phyloP scores from a whole-genome alignment of 2,113 vertebrate genomes.

The Meriones unguiculatus region DNA sequence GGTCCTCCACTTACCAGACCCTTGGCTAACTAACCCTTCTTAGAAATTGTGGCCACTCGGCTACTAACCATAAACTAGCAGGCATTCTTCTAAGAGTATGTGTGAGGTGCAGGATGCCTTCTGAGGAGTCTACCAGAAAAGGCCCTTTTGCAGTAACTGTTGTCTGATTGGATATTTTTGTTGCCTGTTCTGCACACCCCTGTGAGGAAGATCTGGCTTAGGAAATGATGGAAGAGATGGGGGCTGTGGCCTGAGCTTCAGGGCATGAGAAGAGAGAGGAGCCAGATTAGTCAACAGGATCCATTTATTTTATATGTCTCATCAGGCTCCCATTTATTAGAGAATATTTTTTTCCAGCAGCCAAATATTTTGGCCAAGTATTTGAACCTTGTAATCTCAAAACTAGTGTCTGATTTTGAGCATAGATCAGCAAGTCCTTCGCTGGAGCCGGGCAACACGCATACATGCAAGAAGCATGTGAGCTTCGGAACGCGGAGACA shows the following conservation, averaged over 20 bases:
- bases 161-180: neutral
- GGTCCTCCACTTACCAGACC: neutral
- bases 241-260: neutral
- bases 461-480: neutral
- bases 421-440: neutral
- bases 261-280: neutral
- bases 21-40: neutral
- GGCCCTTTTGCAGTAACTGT: neutral
- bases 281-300: neutral
- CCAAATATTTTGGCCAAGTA: slow-evolving; percentile 6
- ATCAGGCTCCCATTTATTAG: neutral
- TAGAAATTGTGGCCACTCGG: neutral
- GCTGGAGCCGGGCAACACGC: neutral
- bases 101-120: neutral
- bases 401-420: neutral
- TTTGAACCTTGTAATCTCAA: slow-evolving; percentile 50
- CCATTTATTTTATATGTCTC: slow-evolving; percentile 14
- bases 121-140: neutral
- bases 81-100: neutral
- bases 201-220: neutral
- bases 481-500: neutral
- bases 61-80: neutral
- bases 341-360: neutral
- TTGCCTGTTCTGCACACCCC: neutral
- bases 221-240: neutral